phyloP scores from a whole-genome alignment of 2,113 vertebrate species.

The Corydoras maculifer region DNA sequence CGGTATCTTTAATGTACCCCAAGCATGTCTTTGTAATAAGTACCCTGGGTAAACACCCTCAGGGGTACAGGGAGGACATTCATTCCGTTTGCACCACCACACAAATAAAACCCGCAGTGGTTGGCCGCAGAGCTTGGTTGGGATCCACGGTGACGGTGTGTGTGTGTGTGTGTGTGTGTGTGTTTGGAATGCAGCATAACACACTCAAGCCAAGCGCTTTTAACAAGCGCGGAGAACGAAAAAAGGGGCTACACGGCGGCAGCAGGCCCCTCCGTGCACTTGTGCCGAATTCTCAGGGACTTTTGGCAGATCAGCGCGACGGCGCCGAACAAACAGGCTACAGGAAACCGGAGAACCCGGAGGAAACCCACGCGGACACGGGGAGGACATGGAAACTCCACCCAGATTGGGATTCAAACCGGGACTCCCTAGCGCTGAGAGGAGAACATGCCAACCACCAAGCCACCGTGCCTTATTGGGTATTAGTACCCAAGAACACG shows the following conservation, averaged over 20 bases:
- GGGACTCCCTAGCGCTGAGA: too few species aligned
- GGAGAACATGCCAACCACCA: too few species aligned
- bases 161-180: conserved; percentile 1
- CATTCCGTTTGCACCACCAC: too few species aligned
- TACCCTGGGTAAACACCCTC: too few species aligned
- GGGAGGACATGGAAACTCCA: too few species aligned
- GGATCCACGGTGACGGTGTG: too few species aligned
- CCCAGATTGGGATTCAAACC: too few species aligned
- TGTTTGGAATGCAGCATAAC: conserved; percentile 24
- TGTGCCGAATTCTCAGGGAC: conserved; percentile 26
- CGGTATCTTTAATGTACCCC: too few species aligned
- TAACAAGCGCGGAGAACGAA: conserved; percentile 31
- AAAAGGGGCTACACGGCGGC: not conserved
- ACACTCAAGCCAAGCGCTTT: conserved; percentile 34
- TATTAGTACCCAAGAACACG: not conserved
- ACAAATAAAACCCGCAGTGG: not conserved
- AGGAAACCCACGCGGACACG: too few species aligned
- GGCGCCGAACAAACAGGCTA: conserved; percentile 48
- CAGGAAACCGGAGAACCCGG: not conserved
- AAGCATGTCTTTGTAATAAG: too few species aligned
- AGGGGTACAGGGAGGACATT: too few species aligned
- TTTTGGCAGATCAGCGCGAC: conserved; percentile 41
- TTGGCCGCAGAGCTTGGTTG: not conserved
- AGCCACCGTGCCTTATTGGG: too few species aligned
- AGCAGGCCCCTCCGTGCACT: conserved; percentile 14